These are phyloP conservation scores for Promerops cafer DNA, from an alignment of 2,113 vertebrate genomes.

Conservation along the genomic window DNA sequence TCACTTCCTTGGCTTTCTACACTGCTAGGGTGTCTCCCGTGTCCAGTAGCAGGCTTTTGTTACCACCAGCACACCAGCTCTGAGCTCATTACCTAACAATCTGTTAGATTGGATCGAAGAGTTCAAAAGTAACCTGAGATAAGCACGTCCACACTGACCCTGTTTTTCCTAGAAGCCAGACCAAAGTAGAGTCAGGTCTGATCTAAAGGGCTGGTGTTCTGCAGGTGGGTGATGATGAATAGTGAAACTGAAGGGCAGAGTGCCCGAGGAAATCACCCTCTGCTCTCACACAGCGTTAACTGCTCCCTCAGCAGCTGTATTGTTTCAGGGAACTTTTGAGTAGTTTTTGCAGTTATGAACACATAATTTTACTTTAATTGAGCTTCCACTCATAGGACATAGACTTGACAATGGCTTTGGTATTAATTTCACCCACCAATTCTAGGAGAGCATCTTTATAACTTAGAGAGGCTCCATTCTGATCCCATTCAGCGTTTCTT, in stretches of 20 bases:
- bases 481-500: not conserved
- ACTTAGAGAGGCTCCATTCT: not conserved
- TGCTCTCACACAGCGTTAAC: rapidly evolving
- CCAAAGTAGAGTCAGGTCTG: not conserved
- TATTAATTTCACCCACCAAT: not conserved
- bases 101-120: not conserved
- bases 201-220: not conserved
- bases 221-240: not conserved
- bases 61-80: not conserved
- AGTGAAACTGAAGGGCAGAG: not conserved
- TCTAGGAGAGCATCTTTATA: not conserved
- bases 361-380: not conserved
- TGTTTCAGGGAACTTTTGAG: not conserved
- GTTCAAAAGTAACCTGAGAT: not conserved
- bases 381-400: not conserved
- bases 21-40: not conserved
- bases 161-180: not conserved
- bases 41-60: not conserved
- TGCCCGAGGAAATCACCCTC: not conserved
- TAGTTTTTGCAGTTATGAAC: not conserved
- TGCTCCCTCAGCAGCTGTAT: not conserved
- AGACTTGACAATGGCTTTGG: not conserved
- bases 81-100: not conserved
- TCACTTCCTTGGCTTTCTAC: not conserved
- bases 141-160: not conserved